Base-by-base conservation (phyloP, 2,888 invertebrate species). In the Apamea monoglypha region DNA sequence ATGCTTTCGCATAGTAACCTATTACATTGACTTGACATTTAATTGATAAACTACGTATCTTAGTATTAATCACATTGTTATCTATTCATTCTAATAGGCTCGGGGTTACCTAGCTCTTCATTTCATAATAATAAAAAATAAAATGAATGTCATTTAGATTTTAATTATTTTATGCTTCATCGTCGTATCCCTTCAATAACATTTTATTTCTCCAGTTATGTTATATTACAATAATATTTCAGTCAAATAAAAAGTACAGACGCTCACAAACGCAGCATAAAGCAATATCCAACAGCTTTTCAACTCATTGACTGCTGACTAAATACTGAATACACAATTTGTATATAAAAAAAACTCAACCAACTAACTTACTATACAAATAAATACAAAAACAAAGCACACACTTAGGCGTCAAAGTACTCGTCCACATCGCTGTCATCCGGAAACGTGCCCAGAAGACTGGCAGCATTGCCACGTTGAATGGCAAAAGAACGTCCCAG, bases 61-160 rank as follows among this genome's bases (percentile, higher is more conserved):
- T 6, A 50, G n/a, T 82, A n/a, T 47, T 21, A 64, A 69, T 69
- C 12, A 69, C 40, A 56, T 83, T 81, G n/a, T 70, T n/a, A 32
- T 78, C 59, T 53, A 44, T 36, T 53, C 18, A 3, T 82, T 74
- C 1, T 74, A 29, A 47, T 81, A 81, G 36, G 63, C 82, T 2
- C 16, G 5, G n/a, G 47, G 81, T 70, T 73, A 63, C 40, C n/a
- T 32, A 44, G 72, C 80, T 25, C 25, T n/a, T 12, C 25, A n/a
- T 16, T 40, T 40, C 40, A 40, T 40, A 56, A 56, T 59, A 59
- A 56, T 56, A 25, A 56, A 56, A 56, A 10, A 12, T 25, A 25
- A 25, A 25, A 56, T 2, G 53, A 56, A 25, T 25, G 10, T 10
- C 6, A 18, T 53, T 56, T n/a, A 59, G 3, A 59, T 59, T n/a